These are phyloP conservation scores for Dendrocincla fuliginosa DNA, from an alignment of 2,797 vertebrate genomes.

Conservation along the genomic window DNA sequence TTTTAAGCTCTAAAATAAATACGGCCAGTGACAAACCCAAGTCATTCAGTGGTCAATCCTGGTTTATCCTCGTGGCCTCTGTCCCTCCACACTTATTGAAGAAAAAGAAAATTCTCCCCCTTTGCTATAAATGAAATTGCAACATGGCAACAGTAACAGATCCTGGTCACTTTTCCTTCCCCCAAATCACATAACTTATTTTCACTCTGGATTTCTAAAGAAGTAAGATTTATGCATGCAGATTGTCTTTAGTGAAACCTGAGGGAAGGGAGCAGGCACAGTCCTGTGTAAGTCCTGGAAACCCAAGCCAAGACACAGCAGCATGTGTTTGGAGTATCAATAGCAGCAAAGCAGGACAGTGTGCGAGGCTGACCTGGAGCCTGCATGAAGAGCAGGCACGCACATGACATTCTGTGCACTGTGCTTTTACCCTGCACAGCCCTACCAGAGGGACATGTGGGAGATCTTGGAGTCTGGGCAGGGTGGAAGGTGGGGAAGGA, in stretches of 20 bases:
- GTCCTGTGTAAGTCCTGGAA: background rate
- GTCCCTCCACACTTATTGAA: background rate
- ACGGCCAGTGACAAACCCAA: background rate
- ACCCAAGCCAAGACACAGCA: background rate
- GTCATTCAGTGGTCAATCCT: background rate
- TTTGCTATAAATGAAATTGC: background rate
- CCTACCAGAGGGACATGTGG: rapidly evolving
- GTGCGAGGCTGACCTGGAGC: background rate
- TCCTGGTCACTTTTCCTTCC: background rate
- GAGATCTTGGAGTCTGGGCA: background rate
- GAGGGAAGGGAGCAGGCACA: background rate
- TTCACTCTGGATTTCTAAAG: background rate
- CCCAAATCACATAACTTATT: background rate
- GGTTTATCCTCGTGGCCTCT: background rate
- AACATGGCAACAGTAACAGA: background rate
- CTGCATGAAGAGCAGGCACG: rapidly evolving
- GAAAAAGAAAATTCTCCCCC: background rate
- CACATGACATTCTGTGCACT: rapidly evolving
- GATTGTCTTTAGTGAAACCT: background rate
- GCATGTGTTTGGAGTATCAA: background rate
- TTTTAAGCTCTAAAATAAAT: background rate
- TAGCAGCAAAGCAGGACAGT: background rate
- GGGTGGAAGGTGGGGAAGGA: background rate
- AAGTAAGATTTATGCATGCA: background rate
- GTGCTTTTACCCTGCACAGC: background rate